These are phyloP conservation scores for Polymixis flavicincta DNA, from an alignment of 2,888 invertebrate genomes.

Conservation along the genomic window DNA sequence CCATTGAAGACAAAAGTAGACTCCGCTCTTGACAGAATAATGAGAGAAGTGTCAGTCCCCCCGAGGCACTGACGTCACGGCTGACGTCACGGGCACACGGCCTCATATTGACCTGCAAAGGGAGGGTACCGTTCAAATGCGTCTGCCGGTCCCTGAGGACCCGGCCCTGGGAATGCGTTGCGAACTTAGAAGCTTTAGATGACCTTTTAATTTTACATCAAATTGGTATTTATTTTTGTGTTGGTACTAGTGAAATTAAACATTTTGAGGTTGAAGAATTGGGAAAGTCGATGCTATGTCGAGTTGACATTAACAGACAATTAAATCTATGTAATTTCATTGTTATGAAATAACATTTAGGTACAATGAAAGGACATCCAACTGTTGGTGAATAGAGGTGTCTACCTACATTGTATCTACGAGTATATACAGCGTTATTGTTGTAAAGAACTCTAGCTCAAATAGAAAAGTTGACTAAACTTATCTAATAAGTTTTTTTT, in stretches of 20 bases:
- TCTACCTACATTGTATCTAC: not conserved
- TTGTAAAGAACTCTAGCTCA: not conserved
- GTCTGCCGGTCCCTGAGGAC: conserved; percentile 42
- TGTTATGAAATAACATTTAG: not conserved
- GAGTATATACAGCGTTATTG: not conserved
- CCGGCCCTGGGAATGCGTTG: conserved; percentile 15
- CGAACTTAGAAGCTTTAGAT: not conserved
- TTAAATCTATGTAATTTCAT: conserved; percentile 1
- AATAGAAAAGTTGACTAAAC: not conserved
- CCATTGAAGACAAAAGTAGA: conserved; percentile 22
- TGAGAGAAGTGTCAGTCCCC: conserved; percentile 44
- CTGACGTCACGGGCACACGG: conserved; percentile 62
- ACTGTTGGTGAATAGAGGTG: not conserved
- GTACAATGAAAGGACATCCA: not conserved
- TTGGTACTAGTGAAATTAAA: not conserved
- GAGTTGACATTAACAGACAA: not conserved
- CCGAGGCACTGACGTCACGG: conserved; percentile 54
- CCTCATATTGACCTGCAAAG: conserved; percentile 61
- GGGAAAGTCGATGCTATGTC: not conserved
- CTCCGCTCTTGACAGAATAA: conserved; percentile 32
- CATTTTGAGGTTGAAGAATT: not conserved
- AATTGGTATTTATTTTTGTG: not conserved
- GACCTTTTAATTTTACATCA: conserved; percentile 22
- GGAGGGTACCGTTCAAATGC: conserved; percentile 47
- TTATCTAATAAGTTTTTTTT: not conserved